Percentiles rank a stretch among this genome's conserved stretches.
Evolutionary conservation across 1,140 invertebrate species (phyloP).

Genomic region (Cherax destructor): DNA sequence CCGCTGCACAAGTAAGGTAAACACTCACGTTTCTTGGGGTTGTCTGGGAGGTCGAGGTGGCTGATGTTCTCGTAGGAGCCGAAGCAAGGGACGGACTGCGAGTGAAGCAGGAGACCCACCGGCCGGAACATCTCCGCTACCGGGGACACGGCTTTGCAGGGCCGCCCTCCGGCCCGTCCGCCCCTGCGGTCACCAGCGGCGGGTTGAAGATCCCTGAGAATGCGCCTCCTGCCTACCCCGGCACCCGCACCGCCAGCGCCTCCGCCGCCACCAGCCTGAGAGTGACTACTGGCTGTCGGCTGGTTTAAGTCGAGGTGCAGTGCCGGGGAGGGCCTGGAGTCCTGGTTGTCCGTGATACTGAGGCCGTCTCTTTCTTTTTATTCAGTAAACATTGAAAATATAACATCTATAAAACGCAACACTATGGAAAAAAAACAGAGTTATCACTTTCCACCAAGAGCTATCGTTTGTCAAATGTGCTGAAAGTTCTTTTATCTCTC

Average conservation of each 20-base stretch:
- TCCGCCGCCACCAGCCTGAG: background rate
- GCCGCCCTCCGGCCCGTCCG: slow-evolving; percentile 35
- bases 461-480: background rate
- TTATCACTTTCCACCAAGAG: background rate
- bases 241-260: slow-evolving; percentile 18
- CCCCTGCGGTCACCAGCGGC: slow-evolving; percentile 18
- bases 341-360: slow-evolving; percentile 29
- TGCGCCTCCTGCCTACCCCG: slow-evolving; percentile 21
- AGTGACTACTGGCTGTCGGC: background rate
- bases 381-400: background rate
- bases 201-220: background rate
- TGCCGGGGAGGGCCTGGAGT: slow-evolving; percentile 17
- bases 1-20: background rate
- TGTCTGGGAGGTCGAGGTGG: slow-evolving; percentile 75
- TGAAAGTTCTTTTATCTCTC: background rate
- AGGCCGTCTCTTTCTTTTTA: background rate
- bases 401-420: background rate
- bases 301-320: slow-evolving; percentile 27
- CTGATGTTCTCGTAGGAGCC: slow-evolving; percentile 75
- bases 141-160: slow-evolving; percentile 56
- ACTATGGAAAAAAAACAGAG: background rate
- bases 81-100: slow-evolving; percentile 71
- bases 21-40: slow-evolving; percentile 68
- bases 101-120: slow-evolving; percentile 62
- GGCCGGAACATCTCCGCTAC: slow-evolving; percentile 70